Base-by-base conservation (phyloP, 2,888 invertebrate genomes). In the Linnaemya vulpina region DNA sequence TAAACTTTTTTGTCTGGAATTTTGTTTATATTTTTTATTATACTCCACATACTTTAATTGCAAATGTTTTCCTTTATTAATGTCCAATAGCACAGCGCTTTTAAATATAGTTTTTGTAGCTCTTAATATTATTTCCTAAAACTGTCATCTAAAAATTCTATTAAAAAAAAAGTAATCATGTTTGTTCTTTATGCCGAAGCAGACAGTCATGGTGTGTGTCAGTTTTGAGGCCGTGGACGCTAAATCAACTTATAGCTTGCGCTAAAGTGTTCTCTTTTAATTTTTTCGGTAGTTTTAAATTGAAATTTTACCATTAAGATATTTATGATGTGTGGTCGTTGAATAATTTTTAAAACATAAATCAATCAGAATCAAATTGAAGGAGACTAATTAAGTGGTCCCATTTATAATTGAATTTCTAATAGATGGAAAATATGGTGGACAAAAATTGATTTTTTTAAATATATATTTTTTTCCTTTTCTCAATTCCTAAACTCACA, bases 261-360 rank as follows among this genome's bases (percentile, higher is more conserved):
- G 83, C 77, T 86, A 83, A 86, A 79, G 82, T 81, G 55, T 49
- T 74, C 60, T 25, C 3, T 35, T 30, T 35, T 15, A n/a, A 5
- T 35, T 53, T 38, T 40, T 2, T 46, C 7, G 22, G 10, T 70
- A n/a, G 40, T 49, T 63, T 53, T 76, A 82, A 83, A 86, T 87
- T 87, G 87, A 83, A 85, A 87, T 87, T 86, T 87, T 81, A 80
- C 71, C 85, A 65, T 77, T 80, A 70, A 78, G 83, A 88, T 90
- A 91, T 91, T 91, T 91, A 91, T 91, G 90, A 91, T 89, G 90
- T 91, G 90, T 91, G 90, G 91, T 91, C 90, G 89, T 86, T 90
- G 91, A 89, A 91, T 90, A 89, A 91, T 90, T 89, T 89, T 86
- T 86, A 0, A 13, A 84, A 88, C 89, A 90, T 90, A 90, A 91